phyloP scores from a whole-genome alignment of 2,888 invertebrate species.

The Leptopilina syphax region DNA sequence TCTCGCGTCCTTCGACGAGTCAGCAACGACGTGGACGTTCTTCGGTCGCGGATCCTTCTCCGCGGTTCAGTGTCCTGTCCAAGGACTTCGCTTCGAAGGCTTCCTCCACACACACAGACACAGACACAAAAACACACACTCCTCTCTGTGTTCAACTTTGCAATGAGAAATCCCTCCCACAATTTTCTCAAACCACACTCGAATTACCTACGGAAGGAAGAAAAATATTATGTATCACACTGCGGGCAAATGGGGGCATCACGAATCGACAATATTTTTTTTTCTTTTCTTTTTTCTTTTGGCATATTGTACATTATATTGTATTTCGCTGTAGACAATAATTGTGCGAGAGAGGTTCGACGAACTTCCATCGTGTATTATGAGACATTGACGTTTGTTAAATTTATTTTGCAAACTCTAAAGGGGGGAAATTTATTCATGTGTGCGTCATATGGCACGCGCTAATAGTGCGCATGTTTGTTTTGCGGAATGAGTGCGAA shows the following conservation, averaged over 20 bases:
- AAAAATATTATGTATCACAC: conserved; percentile 38
- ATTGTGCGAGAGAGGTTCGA: conserved; percentile 1
- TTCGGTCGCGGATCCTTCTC: conserved; percentile 52
- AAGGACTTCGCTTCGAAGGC: conserved; percentile 63
- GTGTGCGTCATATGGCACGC: too few species aligned
- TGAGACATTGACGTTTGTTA: conserved; percentile 15
- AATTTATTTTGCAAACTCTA: not conserved
- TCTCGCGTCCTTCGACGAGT: conserved; percentile 55
- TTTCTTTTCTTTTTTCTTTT: too few species aligned
- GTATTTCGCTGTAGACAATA: conserved; percentile 27
- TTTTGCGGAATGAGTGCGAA: too few species aligned
- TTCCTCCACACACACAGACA: conserved; percentile 45
- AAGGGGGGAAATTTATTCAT: too few species aligned
- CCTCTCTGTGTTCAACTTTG: not conserved
- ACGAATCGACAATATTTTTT: conserved; percentile 8
- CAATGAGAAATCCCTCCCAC: conserved; percentile 13
- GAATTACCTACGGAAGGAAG: conserved; percentile 47
- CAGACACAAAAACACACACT: too few species aligned
- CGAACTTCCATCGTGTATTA: not conserved
- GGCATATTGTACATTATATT: conserved; percentile 15
- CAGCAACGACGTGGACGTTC: conserved; percentile 50
- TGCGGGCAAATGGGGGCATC: conserved; percentile 31
- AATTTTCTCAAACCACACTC: conserved; percentile 44
- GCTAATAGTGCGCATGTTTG: too few species aligned
- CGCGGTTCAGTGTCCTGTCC: conserved; percentile 67